A percentile compares a stretch with the other conserved stretches of the same genome.
These are phyloP conservation scores for Anguilla japonica DNA, from an alignment of 2,113 vertebrate genomes.

Conservation along the genomic window DNA sequence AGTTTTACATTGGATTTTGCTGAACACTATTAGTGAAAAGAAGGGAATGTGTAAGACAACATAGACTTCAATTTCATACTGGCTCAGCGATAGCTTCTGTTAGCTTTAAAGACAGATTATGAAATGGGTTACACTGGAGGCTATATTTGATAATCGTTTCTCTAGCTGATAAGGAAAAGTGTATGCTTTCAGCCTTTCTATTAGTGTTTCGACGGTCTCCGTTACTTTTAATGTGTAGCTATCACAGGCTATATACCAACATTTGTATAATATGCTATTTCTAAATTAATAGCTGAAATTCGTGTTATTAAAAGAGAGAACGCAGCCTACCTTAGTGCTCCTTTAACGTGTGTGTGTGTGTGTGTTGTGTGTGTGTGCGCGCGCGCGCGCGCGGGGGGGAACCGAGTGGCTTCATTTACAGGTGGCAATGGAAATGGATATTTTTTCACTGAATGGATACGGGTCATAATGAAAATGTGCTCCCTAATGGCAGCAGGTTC, in stretches of 20 bases:
- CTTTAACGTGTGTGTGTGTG: neutral
- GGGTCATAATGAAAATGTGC: neutral
- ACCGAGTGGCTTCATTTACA: neutral
- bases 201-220: neutral
- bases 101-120: neutral
- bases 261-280: neutral
- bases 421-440: constrained; percentile 1
- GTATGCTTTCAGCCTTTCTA: neutral
- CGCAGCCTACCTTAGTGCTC: neutral
- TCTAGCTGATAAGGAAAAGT: neutral
- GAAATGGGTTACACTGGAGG: neutral
- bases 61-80: neutral
- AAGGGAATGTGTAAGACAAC: neutral
- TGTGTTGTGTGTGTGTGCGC: too few species aligned
- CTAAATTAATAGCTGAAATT: neutral
- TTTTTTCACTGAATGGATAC: neutral
- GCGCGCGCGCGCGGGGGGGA: too few species aligned
- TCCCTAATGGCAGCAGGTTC: neutral
- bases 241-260: neutral
- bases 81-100: neutral
- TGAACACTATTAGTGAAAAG: neutral
- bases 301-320: neutral
- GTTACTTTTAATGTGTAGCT: neutral
- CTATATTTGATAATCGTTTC: neutral
- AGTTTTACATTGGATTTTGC: neutral